Base-by-base conservation (phyloP, 2,888 invertebrate species). In the Calephelis perditalis region DNA sequence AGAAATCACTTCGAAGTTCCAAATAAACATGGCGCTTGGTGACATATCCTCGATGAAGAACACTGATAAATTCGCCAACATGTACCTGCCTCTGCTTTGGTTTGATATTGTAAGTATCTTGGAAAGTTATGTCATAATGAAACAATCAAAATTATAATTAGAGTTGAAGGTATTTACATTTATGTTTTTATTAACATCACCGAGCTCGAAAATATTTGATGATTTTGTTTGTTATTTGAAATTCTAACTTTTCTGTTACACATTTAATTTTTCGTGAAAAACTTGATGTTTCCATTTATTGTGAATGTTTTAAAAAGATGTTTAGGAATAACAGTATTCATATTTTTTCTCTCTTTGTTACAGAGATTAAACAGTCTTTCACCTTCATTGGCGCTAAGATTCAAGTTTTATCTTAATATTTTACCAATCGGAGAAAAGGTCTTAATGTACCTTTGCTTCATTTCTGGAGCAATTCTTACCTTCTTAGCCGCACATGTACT, bases 1-100 rank as follows among this genome's bases (percentile, higher is more conserved):
- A 49, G 93, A 95, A 67, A 91, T 97, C 11, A 94, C 95, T 62
- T 94, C 94, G 10, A 94, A 96, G 72, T 94, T 96, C 75, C 97
- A 97, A 85, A 97, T 97, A 76, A 97, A 97, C 81, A 94, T 97
- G 94, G 95, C 94, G 0, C 84, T 97, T 43, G 93, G 93, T 36
- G 93, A 95, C 74, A 89, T 97, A 57, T 87, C 91, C 2, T 77
- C 82, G 6, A 95, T 96, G 71, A 92, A 92, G 1, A 92, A 94
- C 70, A 92, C 93, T 0, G 92, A 92, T 2, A 91, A 84, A 61
- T 96, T 97, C 75, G 90, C 94, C 59, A 89, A 96, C 69, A 87
- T 95, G 78, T 93, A 95, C 10, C 83, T 97, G 5, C 97, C 97
- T 0, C 86, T 97, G 75, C 85, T 97, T 5, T 97, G 97, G 97